Percentiles rank a stretch among this genome's conserved stretches.
Evolutionary conservation across 2,113 vertebrate species (phyloP).

Genomic region (Rhynchomys soricoides): DNA sequence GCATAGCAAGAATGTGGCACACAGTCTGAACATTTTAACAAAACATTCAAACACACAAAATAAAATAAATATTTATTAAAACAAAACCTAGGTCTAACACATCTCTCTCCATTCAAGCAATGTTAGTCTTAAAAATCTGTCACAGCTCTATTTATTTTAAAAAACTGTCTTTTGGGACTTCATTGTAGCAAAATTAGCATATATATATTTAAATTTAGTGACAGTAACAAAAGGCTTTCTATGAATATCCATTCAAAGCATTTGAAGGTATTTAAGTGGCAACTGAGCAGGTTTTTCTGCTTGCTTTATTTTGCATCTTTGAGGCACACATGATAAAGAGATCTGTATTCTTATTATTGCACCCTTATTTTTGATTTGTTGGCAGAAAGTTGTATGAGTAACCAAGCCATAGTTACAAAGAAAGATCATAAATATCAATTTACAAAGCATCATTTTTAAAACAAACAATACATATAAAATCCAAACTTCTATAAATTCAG

Average conservation of each 20-base stretch:
- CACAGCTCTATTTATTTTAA: neutral
- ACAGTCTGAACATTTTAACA: neutral
- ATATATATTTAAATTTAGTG: conserved; percentile 14
- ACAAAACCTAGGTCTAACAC: neutral
- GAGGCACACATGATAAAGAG: conserved; percentile 29
- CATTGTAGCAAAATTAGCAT: conserved; percentile 31
- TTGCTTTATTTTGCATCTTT: conserved; percentile 40
- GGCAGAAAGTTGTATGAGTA: conserved; percentile 76
- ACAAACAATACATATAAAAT: conserved; percentile 80
- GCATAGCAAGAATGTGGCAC: neutral
- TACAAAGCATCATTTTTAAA: conserved; percentile 86
- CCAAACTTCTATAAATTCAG: conserved; percentile 79
- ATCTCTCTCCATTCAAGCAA: conserved; percentile 28
- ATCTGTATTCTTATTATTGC: conserved; percentile 56
- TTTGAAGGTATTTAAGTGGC: conserved; percentile 58
- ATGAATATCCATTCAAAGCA: neutral
- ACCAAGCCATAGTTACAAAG: conserved; percentile 79
- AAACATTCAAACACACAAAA: neutral
- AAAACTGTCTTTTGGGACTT: conserved; percentile 61
- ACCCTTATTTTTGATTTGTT: conserved; percentile 65
- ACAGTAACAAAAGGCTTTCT: neutral
- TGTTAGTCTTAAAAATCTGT: neutral
- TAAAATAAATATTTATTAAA: neutral
- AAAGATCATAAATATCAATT: conserved; percentile 85
- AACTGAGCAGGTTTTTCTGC: conserved; percentile 59